These are phyloP conservation scores for Phortica variegata DNA, from an alignment of 1,140 invertebrate genomes.

Conservation along the genomic window DNA sequence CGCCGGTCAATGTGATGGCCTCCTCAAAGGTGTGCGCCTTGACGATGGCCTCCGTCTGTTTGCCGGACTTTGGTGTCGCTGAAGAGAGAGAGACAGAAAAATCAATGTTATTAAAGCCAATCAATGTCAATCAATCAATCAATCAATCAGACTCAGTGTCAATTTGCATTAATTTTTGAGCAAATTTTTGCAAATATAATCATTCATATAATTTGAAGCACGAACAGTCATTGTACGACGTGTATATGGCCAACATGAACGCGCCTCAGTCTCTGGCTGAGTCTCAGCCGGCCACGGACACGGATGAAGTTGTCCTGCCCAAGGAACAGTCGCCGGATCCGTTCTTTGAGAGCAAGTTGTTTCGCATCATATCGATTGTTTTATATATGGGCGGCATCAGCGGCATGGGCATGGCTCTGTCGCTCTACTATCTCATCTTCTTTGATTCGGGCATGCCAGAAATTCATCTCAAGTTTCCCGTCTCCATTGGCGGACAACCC, in stretches of 20 bases:
- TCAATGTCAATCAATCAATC: constrained; percentile 14
- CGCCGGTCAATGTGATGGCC: constrained; percentile 35
- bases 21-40: constrained; percentile 62
- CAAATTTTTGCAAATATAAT: no score
- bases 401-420: constrained; percentile 41
- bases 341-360: constrained; percentile 47
- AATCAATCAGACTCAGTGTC: background rate
- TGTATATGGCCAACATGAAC: no score
- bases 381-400: constrained; percentile 49
- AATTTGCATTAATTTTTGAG: constrained; percentile 3
- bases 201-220: no score
- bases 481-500: constrained; percentile 46
- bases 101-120: no score
- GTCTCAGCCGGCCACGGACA: no score
- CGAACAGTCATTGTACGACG: no score
- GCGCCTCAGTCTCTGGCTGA: no score
- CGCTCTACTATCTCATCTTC: constrained; percentile 44
- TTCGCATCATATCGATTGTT: constrained; percentile 40
- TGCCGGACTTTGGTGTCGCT: constrained; percentile 10
- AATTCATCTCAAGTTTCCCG: constrained; percentile 47
- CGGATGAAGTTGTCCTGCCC: constrained; percentile 30
- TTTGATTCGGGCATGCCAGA: constrained; percentile 52
- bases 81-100: background rate
- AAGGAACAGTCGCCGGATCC: constrained; percentile 27
- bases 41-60: constrained; percentile 1